Percentiles rank a stretch among this genome's conserved stretches.
These are phyloP conservation scores for Arctopsyche grandis DNA, from an alignment of 1,140 invertebrate genomes.

Conservation along the genomic window DNA sequence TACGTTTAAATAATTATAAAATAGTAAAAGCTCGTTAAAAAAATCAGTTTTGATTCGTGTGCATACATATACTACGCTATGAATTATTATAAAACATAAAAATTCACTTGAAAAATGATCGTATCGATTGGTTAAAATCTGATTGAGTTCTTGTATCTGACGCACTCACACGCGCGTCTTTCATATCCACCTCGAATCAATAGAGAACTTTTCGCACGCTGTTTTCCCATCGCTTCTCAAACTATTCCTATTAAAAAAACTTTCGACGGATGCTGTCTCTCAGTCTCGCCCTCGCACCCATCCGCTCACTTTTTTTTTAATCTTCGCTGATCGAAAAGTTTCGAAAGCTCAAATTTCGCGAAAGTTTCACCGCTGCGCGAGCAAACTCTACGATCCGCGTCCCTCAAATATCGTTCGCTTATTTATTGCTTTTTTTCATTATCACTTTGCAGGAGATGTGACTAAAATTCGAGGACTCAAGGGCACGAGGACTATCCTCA, in stretches of 20 bases:
- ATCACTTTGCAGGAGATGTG: conserved; percentile 37
- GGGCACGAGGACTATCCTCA: conserved; percentile 37
- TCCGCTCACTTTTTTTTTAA: conserved; percentile 5
- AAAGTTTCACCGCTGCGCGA: not conserved
- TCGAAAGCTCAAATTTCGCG: conserved; percentile 14
- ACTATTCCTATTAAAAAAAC: conserved; percentile 31
- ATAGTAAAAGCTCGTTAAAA: no score
- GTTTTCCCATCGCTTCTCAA: not conserved
- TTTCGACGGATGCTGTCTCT: not conserved
- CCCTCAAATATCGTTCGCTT: not conserved
- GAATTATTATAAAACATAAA: no score
- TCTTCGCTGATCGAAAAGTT: conserved; percentile 8
- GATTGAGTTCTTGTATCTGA: no score
- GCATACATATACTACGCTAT: no score
- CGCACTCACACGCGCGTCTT: no score
- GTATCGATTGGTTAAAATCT: no score
- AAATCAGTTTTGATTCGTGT: no score
- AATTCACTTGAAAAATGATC: no score
- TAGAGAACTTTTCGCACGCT: not conserved
- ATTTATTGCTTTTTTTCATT: not conserved
- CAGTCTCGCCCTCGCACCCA: not conserved
- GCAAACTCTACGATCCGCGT: not conserved
- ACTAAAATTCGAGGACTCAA: conserved; percentile 42
- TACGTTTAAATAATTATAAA: no score
- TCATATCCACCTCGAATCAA: no score